Evolutionary conservation across 2,113 vertebrate genomes (phyloP).

Genomic region (Harpagus bidentatus): DNA sequence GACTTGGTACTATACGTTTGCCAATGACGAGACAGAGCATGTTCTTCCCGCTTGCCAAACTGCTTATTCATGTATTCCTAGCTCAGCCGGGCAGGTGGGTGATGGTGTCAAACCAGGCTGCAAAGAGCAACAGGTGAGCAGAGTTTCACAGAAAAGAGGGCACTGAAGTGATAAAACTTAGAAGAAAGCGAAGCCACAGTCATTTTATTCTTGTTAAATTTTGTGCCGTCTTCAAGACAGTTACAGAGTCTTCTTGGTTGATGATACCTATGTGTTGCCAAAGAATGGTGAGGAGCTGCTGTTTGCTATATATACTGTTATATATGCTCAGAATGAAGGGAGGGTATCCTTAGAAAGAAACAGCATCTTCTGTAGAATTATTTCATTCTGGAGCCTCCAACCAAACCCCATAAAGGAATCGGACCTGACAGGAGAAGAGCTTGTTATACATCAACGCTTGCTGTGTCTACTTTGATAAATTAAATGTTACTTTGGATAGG

Average conservation of each 20-base stretch:
- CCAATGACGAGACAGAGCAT: not conserved
- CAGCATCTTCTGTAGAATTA: not conserved
- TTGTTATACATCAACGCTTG: not conserved
- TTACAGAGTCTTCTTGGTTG: not conserved
- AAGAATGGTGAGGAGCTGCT: not conserved
- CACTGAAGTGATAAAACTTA: not conserved
- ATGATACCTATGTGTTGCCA: not conserved
- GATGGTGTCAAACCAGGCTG: fast-evolving
- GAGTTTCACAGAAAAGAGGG: not conserved
- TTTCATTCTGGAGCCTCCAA: not conserved
- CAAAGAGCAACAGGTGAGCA: not conserved
- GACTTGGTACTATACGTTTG: not conserved
- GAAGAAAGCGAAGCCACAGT: not conserved
- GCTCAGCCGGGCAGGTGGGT: not conserved
- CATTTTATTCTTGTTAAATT: not conserved
- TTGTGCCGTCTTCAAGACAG: not conserved
- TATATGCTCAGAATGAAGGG: not conserved
- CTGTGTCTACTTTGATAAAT: not conserved
- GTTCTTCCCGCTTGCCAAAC: not conserved
- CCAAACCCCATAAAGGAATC: not conserved
- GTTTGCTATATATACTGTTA: not conserved
- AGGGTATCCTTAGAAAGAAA: not conserved
- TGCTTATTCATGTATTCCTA: not conserved
- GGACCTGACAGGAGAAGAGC: not conserved
- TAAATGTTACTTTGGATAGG: not conserved